Percentiles rank a stretch among this genome's conserved stretches.
Evolutionary conservation across 2,113 vertebrate species (phyloP).

Genomic region (Nipponia nippon): DNA sequence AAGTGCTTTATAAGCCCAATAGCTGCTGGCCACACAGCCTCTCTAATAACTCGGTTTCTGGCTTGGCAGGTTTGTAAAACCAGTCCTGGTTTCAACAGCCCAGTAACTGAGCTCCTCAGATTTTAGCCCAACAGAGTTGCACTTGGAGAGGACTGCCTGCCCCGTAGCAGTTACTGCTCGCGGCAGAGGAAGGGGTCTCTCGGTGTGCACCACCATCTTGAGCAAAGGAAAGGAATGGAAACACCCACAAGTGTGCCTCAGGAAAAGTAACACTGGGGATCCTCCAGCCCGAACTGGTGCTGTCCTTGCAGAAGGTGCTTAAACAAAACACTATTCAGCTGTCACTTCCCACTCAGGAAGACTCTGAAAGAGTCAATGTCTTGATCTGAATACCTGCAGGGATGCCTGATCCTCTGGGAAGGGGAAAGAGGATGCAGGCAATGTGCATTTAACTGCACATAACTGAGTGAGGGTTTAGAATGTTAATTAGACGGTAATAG

Average conservation of each 20-base stretch:
- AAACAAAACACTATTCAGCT: neutral
- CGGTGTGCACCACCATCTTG: accelerated
- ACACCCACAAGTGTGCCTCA: neutral
- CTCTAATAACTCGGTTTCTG: neutral
- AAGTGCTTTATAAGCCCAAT: neutral
- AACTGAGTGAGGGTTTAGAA: neutral
- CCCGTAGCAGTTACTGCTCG: neutral
- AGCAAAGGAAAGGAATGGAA: neutral
- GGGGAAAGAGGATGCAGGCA: neutral
- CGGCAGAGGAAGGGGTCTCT: neutral
- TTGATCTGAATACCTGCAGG: neutral
- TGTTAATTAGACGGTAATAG: neutral
- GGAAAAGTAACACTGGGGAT: neutral
- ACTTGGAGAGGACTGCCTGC: neutral
- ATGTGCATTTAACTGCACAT: neutral
- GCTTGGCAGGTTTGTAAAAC: neutral
- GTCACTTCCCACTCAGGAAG: neutral
- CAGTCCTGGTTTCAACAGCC: neutral
- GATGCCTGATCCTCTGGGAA: neutral
- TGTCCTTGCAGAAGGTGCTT: neutral
- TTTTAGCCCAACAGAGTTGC: neutral
- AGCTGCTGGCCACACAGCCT: neutral
- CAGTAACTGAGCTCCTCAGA: neutral
- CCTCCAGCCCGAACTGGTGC: neutral
- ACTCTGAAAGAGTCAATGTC: neutral